Percentiles rank a stretch among this genome's conserved stretches.
These are phyloP conservation scores for Xiphorhynchus elegans DNA, from an alignment of 2,113 vertebrate species.

Conservation along the genomic window DNA sequence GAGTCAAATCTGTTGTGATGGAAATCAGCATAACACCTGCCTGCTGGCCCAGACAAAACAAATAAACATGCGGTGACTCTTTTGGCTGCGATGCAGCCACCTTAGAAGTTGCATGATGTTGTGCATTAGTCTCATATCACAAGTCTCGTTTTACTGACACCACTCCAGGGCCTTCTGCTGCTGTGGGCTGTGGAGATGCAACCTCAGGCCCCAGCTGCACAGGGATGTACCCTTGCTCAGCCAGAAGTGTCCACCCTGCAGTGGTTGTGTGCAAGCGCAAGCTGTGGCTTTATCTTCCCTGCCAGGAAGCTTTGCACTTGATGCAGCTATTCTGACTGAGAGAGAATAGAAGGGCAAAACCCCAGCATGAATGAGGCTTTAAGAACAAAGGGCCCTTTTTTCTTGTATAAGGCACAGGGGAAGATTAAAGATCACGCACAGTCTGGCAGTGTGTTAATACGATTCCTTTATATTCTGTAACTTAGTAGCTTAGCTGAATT, in stretches of 20 bases:
- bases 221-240: not conserved
- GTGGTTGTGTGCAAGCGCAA: fast-evolving
- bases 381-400: constrained; percentile 37
- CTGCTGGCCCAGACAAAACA: not conserved
- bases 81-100: not conserved
- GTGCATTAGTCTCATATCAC: not conserved
- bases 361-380: not conserved
- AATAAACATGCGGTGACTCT: not conserved
- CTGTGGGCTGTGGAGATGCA: not conserved
- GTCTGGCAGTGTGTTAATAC: not conserved
- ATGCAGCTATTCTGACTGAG: not conserved
- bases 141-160: not conserved
- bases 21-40: constrained; percentile 1
- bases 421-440: not conserved
- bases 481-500: not conserved
- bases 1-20: not conserved
- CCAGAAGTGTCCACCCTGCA: not conserved
- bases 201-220: not conserved
- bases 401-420: not conserved
- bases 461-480: not conserved
- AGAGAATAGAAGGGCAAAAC: constrained; percentile 28
- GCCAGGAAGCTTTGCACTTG: not conserved
- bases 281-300: not conserved
- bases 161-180: not conserved
- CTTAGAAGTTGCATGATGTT: not conserved